Base-by-base conservation (phyloP, 2,113 vertebrate species). In the Melierax canorus region DNA sequence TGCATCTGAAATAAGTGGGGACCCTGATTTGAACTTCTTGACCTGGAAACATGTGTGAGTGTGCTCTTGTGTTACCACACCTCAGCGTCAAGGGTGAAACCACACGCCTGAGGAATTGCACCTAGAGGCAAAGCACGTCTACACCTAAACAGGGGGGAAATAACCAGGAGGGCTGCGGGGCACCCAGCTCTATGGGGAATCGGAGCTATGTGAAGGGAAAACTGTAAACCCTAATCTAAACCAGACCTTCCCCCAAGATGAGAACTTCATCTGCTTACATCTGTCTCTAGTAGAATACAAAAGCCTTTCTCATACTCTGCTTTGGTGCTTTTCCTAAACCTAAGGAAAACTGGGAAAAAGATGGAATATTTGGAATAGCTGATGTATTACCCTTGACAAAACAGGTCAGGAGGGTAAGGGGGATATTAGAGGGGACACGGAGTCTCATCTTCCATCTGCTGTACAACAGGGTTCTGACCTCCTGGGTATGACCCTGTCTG, bases 391-490 rank as follows among this genome's bases (percentile, higher is more conserved):
- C 9, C 10, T 2, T 76, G 53, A 53, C 12, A 23, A 89, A 79
- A 73, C 6, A 48, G 51, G 83, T 30, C 11, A 68, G 36, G 41
- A 76, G 16, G 38, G 29, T 24, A 79, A 90, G 12, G 8, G 38
- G 46, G 23, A 59, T 18, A 82, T 46, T 12, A 38, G 14, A 87
- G 38, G 6, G 11, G n/a, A 20, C 15, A 71, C 0, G 0, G 36
- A 59, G 48, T 22, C 32, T 71, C 80, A 67, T 16, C 51, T 85
- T 92, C 53, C 27, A 24, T 36, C 30, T 78, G 26, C 43, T 34
- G 34, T 80, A 56, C 43, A 56, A 36, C 34, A 86, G 56, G 15
- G 17, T 58, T 59, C 74, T 75, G 50, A 69, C 16, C 27, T 86
- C 46, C 27, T 73, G 64, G 36, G 41, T 41, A n/a, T 34, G 48